Percentiles rank a stretch among this genome's conserved stretches.
phyloP scores from a whole-genome alignment of 2,113 vertebrate species.

The Theristicus caerulescens region DNA sequence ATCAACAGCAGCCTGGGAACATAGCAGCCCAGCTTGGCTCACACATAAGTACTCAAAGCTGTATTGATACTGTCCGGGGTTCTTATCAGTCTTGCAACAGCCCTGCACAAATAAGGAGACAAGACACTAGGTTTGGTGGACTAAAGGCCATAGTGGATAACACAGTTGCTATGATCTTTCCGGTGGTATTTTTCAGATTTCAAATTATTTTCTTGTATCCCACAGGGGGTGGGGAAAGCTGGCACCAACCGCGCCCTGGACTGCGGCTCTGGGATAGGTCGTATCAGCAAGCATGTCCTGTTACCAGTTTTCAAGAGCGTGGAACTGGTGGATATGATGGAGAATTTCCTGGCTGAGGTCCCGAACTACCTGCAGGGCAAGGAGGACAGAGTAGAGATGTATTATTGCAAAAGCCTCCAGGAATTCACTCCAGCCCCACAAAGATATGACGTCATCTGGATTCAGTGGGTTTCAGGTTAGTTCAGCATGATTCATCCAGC shows the following conservation, averaged over 20 bases:
- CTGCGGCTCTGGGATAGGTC: conserved; percentile 92
- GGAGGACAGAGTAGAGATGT: conserved; percentile 85
- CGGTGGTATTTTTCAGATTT: neutral
- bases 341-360: conserved; percentile 89
- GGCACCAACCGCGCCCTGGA: conserved; percentile 86
- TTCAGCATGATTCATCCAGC: neutral
- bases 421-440: conserved; percentile 82
- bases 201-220: neutral
- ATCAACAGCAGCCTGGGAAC: neutral
- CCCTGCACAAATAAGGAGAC: neutral
- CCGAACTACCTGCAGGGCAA: conserved; percentile 85
- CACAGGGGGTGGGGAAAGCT: conserved; percentile 87
- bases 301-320: conserved; percentile 88
- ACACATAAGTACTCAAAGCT: neutral
- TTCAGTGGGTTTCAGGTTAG: conserved; percentile 97
- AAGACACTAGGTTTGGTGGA: neutral
- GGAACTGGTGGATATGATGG: conserved; percentile 95
- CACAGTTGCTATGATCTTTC: neutral
- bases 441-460: conserved; percentile 96
- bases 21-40: neutral
- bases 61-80: neutral
- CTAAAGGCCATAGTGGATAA: neutral
- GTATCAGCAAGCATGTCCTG: conserved; percentile 90
- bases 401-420: conserved; percentile 90
- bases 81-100: neutral